phyloP scores from a whole-genome alignment of 2,797 vertebrate species.

The Rhinoraja longicauda region DNA sequence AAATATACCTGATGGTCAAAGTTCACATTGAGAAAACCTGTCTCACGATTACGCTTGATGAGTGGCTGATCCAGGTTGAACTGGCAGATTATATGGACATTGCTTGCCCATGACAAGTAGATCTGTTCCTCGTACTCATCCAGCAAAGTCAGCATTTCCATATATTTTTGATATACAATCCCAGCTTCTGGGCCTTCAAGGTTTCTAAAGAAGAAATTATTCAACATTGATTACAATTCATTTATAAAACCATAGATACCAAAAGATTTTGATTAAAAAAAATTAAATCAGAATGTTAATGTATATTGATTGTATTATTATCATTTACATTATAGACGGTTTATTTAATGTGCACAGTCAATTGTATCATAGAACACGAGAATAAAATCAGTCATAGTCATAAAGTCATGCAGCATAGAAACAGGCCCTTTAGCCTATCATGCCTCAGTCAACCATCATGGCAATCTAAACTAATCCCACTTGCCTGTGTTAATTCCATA shows the following conservation, averaged over 20 bases:
- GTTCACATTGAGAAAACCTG: slow-evolving; percentile 66
- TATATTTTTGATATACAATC: slow-evolving; percentile 58
- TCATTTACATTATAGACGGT: background rate
- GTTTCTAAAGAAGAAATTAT: slow-evolving; percentile 46
- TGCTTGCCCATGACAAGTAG: slow-evolving; percentile 62
- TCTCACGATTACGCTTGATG: slow-evolving; percentile 54
- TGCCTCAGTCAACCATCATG: too few species aligned
- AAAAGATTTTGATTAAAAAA: background rate
- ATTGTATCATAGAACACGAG: too few species aligned
- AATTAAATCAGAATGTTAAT: background rate
- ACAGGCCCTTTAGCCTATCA: too few species aligned
- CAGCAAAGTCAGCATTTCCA: slow-evolving; percentile 62
- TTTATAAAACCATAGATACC: background rate
- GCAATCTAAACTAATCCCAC: too few species aligned
- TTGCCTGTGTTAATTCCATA: too few species aligned
- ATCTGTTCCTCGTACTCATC: slow-evolving; percentile 60
- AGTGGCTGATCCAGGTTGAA: slow-evolving; percentile 71
- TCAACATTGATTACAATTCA: background rate
- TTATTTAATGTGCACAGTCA: background rate
- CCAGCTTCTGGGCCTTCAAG: slow-evolving; percentile 52
- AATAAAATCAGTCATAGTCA: too few species aligned
- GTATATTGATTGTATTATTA: background rate
- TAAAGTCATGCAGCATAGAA: too few species aligned
- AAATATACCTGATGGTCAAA: slow-evolving; percentile 65
- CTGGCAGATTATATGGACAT: slow-evolving; percentile 60